Evolutionary conservation across 2,113 vertebrate species (phyloP).

Genomic region (Mesitornis unicolor): DNA sequence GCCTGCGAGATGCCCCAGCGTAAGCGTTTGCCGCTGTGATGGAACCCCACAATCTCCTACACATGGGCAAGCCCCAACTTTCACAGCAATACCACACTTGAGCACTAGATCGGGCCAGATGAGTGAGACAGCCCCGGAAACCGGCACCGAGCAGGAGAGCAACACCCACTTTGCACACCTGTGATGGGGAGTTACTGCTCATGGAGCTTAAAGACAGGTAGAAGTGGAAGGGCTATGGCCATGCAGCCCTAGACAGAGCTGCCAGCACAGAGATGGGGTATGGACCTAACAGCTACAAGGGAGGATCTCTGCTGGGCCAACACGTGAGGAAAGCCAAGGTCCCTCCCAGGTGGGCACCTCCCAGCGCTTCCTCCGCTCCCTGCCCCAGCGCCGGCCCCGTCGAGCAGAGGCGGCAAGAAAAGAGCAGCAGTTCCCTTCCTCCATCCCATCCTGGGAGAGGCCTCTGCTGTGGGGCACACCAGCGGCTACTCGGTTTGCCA

Average conservation of each 20-base stretch:
- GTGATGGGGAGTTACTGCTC: accelerated
- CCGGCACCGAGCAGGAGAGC: not conserved
- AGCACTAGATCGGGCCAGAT: not conserved
- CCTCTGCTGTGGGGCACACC: not conserved
- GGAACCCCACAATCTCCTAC: not conserved
- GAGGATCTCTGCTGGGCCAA: not conserved
- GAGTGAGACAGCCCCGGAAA: not conserved
- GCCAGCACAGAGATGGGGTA: not conserved
- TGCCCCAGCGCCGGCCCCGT: not conserved
- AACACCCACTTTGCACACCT: accelerated
- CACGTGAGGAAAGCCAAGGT: not conserved
- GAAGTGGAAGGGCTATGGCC: accelerated
- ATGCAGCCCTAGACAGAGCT: not conserved
- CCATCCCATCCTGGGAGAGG: not conserved
- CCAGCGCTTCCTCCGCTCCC: not conserved
- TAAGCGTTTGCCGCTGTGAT: accelerated
- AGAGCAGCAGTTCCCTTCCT: not conserved
- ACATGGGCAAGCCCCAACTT: not conserved
- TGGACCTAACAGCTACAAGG: not conserved
- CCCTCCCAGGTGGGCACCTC: not conserved
- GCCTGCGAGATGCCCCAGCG: not conserved
- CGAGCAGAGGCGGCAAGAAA: not conserved
- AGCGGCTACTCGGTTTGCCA: not conserved
- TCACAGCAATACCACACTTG: not conserved
- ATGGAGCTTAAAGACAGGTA: not conserved